A percentile compares a stretch with the other conserved stretches of the same genome.
Conservation (phyloP, 2,888 invertebrate species). For the Drosophila atripex region DNA sequence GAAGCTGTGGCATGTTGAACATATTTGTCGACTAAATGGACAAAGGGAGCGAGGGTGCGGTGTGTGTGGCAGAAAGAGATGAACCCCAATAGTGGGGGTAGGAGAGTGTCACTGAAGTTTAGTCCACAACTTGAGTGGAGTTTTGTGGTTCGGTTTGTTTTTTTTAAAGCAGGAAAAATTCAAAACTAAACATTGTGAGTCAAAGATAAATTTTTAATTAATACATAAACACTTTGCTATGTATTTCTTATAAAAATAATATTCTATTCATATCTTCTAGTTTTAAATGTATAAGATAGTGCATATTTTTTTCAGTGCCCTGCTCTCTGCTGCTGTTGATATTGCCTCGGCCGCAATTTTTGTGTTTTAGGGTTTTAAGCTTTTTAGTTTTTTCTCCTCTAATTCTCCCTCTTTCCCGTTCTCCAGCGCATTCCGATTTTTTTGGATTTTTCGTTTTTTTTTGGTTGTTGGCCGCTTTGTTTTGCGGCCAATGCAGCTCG, state of each 20-base stretch:
- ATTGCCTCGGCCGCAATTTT: constrained; percentile 69
- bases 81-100: not conserved
- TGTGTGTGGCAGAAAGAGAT: not conserved
- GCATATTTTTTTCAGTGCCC: not conserved
- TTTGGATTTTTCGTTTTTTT: constrained; percentile 27
- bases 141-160: constrained; percentile 35
- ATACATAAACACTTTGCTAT: not conserved
- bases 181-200: too few species aligned
- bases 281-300: not conserved
- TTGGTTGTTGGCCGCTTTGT: constrained; percentile 49
- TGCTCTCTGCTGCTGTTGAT: constrained; percentile 51
- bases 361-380: constrained; percentile 76
- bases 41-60: not conserved
- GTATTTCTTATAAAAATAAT: too few species aligned
- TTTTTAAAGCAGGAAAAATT: constrained; percentile 6
- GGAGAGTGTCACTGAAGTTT: constrained; percentile 70
- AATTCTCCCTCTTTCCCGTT: constrained; percentile 5
- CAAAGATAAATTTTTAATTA: not conserved
- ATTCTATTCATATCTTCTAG: too few species aligned
- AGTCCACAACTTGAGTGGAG: constrained; percentile 66
- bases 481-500: constrained; percentile 69
- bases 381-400: constrained; percentile 47
- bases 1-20: constrained; percentile 74
- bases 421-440: constrained; percentile 12
- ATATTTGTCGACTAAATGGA: constrained; percentile 69